Evolutionary conservation across 1,140 invertebrate species (phyloP), one percentile per base, ranked within the genome.

Genomic region (Parapsyche elsis): DNA sequence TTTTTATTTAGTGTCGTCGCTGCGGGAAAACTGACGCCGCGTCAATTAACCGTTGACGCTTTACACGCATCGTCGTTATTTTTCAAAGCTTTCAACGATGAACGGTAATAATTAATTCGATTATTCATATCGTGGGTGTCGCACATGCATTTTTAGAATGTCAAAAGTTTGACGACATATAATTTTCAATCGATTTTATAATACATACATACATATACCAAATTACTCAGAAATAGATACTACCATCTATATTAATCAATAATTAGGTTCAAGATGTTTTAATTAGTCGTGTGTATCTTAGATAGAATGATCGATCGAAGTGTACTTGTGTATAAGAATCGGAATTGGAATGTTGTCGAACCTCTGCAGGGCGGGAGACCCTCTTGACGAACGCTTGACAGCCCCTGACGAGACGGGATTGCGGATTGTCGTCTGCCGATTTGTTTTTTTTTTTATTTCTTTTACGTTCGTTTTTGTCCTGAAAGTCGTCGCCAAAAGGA

Each of bases 41-140:
- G 80, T 78, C 76, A 81, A 81, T 81, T 80, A 80, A 46, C 38
- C 71, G 30, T 46, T 49, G 78, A 74, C 76, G 59, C 46, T 57
- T 26, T 76, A 76, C 74, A 67, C 76, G 49, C 57, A 7, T 38
- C 30, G 30, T 59, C 59, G 23, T 21, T n/a, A 5, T 45, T 24
- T 30, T 71, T 24, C 67, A 10, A 70, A 38, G 30, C 30, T 38
- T 38, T 38, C 30, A 7, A 38, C 30, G 30, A 38, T 38, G 30
- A 38, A 38, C 30, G 30, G 7, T 38, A 7, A 7, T 38, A 38
- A 38, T 38, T 38, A 38, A 38, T 38, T 38, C 30, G 30, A 38
- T 38, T 38, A 38, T n/a, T n/a, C n/a, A n/a, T n/a, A 7, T 38
- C 2, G 30, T 7, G 30, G 2, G 30, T 7, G 30, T 38, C 30